Evolutionary conservation across 2,888 invertebrate species (phyloP), one percentile per base, ranked within the genome.

Genomic region (Cryptus armator): DNA sequence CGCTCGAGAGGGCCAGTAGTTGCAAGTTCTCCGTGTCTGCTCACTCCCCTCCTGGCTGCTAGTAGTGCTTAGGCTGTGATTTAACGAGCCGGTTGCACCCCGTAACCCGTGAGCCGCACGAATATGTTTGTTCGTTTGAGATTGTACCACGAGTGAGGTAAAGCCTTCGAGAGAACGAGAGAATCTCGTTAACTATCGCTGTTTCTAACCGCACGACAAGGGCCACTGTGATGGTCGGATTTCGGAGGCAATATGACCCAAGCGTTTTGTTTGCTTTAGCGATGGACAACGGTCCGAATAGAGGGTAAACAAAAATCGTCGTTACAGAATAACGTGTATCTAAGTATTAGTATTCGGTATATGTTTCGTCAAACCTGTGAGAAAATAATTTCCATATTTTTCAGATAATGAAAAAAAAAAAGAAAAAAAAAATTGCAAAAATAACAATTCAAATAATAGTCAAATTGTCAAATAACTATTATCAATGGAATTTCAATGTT

Each of bases 61-160:
- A 66, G 83, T 37, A 66, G 83, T 84, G 76, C 80, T 80, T 80
- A 71, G 59, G 70, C 64, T 59, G 76, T 84, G 84, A 84, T 84
- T 84, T 84, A 80, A 84, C 80, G 84, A 80, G 71, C 44, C 76
- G 46, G 84, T 84, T 80, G 80, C 84, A 84, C 71, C 80, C 76
- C 75, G 71, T 59, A 64, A 75, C 84, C 79, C 67, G 71, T 56
- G 56, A 80, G 76, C 71, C 71, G 70, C 37, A 77, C 79, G 78
- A 78, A 76, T 87, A 87, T 84, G 80, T 80, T 84, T 80, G 84
- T 62, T 72, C 80, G 80, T 80, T 46, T 66, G 67, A 76, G 76
- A 80, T 84, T 84, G 80, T 76, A 75, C 66, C 66, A 70, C 48
- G 66, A 76, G 56, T 51, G 67, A 64, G 62, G 66, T 67, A 56